Evolutionary conservation across 2,797 vertebrate species (phyloP), one percentile per base, ranked within the genome.

Genomic region (Neosilurus hyrtlii): DNA sequence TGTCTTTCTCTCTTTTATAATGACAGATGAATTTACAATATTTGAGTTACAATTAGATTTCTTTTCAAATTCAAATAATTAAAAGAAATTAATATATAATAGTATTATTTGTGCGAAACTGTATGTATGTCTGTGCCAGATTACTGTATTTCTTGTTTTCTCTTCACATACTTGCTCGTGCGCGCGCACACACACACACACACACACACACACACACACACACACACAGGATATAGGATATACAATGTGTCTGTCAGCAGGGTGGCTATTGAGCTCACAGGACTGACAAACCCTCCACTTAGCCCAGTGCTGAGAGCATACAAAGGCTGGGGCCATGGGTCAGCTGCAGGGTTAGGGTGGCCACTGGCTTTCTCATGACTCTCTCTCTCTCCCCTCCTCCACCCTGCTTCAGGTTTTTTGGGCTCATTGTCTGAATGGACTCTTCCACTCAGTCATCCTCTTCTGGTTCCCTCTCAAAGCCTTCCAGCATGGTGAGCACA

Each of bases 401-500:
- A 78, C 90, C 92, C 12, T 84, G 85, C 89, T 90, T 91, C 95
- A 99, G 98, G 97, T 99, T 95, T 99, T 99, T 95, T 99, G 98
- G 98, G 95, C 97, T 94, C 97, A 99, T 97, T 99, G 98, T 98
- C 96, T 99, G 95, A 99, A 99, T 89, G 98, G 98, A 92, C 98
- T 99, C 91, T 99, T 99, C 96, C 98, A 99, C 95, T 99, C 97
- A 63, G 95, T 99, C 94, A 98, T 99, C 94, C 96, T 99, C 91
- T 99, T 99, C 94, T 99, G 98, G 98, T 95, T 99, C 95, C 98
- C 98, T 88, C 95, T 99, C 84, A 96, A 97, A 96, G 97, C 97
- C 91, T 96, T 99, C 92, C 96, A 98, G 91, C 95, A 98, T 90
- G 98, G 98, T 99, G 95, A 97, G 97, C 92, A 90, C 92, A 52